Evolutionary conservation across 2,113 vertebrate genomes (phyloP), one percentile per base, ranked within the genome.

Genomic region (Ammodytes marinus): DNA sequence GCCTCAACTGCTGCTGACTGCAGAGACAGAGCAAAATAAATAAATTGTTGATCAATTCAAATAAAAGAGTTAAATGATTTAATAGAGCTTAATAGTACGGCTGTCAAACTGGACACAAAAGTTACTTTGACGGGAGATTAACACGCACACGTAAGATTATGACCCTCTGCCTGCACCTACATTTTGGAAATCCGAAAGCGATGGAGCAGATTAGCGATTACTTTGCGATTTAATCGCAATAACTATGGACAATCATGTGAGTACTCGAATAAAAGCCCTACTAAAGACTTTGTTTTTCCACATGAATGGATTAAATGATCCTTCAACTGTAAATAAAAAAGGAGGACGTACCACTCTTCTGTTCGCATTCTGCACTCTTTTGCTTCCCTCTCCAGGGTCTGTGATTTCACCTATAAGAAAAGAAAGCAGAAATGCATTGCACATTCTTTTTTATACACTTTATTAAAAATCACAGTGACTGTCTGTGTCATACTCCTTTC

Each of bases 1-100:
- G 96, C 91, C 95, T 97, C 95, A 99, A 84, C 91, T 99, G 97
- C 90, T 97, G 97, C 90, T 99, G 98, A 91, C 98, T 99, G 93
- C 76, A 59, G 8, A 61, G 19, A 52, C 37, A 73, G 9, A 72
- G 35, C 1, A 35, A 69, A 40, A 80, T 5, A 4, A 0, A n/a
- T 17, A 27, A 27, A 27, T 27, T 27, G 27, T 27, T 27, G 27
- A 27, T 27, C 27, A 27, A 27, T 27, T 27, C 27, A 27, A 27
- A 27, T 27, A 27, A 53, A 49, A 10, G 1, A 45, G 2, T 1
- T 64, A 1, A 63, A 54, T 11, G 15, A 27, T 60, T 3, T 0
- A 61, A 59, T 43, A 8, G 27, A 27, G 27, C 27, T 27, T 27
- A 27, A 27, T 27, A 27, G 27, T 27, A 27, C 27, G 27, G 27